Evolutionary conservation across 2,797 vertebrate genomes (phyloP).

Genomic region (Phrynocephalus vlangalii): DNA sequence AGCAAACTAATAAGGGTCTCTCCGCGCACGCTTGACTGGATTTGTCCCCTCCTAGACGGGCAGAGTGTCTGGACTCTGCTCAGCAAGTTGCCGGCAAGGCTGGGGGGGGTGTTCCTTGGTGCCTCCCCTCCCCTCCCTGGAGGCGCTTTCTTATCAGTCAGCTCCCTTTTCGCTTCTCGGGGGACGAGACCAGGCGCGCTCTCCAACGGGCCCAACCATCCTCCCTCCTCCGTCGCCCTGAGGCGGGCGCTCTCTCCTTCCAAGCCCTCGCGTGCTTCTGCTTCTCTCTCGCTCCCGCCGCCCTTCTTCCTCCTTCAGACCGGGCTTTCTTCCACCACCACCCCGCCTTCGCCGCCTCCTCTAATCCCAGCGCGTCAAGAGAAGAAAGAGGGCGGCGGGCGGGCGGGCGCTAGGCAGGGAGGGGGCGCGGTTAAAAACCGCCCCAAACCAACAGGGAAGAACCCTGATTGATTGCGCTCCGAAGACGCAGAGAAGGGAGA

Average conservation of each 20-base stretch:
- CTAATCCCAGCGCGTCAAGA: background rate
- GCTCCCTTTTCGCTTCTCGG: background rate
- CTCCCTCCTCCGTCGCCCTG: background rate
- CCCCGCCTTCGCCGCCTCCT: background rate
- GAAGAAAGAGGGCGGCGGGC: background rate
- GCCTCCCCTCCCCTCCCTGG: background rate
- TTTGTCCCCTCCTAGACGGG: background rate
- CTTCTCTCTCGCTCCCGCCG: background rate
- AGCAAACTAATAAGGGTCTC: too few relatives aligned
- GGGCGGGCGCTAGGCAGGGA: background rate
- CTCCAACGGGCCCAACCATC: background rate
- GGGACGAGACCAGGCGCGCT: background rate
- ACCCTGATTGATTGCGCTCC: too few relatives aligned
- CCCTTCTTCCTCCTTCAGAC: background rate
- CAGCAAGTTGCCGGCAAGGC: background rate
- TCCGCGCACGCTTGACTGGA: background rate
- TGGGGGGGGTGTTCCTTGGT: background rate
- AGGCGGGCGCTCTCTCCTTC: background rate
- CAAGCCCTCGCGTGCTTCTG: too few relatives aligned
- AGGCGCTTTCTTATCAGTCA: background rate
- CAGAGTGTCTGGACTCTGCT: too few relatives aligned
- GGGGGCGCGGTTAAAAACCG: slow-evolving; percentile 37
- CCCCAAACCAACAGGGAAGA: background rate
- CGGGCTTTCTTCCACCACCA: background rate
- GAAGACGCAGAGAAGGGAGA: background rate